Conservation (phyloP, 2,797 vertebrate species). For the Smutsia gigantea region DNA sequence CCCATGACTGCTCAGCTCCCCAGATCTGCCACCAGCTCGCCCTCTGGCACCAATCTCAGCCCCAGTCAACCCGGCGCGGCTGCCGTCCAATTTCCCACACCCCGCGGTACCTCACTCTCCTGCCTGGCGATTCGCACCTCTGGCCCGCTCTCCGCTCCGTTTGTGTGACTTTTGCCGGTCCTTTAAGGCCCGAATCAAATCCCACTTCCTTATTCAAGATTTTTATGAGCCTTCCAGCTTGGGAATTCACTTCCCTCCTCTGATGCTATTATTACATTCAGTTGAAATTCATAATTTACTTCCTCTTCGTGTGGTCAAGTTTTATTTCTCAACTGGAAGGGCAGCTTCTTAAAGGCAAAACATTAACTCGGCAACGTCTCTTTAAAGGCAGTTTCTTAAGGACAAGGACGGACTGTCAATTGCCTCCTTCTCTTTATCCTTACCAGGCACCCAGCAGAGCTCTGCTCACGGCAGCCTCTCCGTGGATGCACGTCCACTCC, state of each 20-base stretch:
- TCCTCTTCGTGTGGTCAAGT: background rate
- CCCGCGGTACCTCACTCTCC: background rate
- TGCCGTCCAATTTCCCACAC: rapidly evolving
- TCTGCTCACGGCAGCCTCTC: background rate
- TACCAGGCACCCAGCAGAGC: background rate
- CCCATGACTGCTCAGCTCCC: background rate
- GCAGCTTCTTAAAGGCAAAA: background rate
- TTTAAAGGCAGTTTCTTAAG: background rate
- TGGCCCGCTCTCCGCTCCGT: background rate
- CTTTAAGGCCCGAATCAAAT: background rate
- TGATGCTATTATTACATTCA: background rate
- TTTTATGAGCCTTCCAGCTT: background rate
- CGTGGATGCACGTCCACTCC: background rate
- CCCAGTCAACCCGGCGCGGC: background rate
- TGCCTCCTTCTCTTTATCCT: background rate
- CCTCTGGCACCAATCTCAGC: rapidly evolving
- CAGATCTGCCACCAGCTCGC: background rate
- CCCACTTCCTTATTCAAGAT: background rate
- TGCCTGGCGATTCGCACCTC: background rate
- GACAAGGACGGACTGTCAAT: background rate
- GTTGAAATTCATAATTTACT: background rate
- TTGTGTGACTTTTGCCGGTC: background rate
- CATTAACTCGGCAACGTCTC: background rate
- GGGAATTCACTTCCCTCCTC: background rate
- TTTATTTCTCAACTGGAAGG: background rate